phyloP scores from a whole-genome alignment of 2,113 vertebrate species.

The Meriones unguiculatus region DNA sequence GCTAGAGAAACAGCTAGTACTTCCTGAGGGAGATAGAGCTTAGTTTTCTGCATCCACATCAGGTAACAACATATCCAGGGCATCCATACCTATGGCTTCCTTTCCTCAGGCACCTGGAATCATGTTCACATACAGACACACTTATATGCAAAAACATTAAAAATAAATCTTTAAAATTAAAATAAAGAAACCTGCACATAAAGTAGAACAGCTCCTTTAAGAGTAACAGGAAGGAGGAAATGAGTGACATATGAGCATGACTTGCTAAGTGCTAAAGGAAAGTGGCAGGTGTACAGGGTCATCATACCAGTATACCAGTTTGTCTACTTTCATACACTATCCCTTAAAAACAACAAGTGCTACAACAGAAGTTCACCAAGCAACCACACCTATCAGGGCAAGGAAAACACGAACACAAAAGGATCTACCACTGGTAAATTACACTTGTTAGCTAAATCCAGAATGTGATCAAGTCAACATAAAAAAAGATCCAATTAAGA shows the following conservation, averaged over 20 bases:
- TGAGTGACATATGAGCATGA: background rate
- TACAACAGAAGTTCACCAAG: background rate
- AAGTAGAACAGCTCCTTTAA: background rate
- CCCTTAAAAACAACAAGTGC: background rate
- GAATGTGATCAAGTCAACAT: background rate
- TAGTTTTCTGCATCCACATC: background rate
- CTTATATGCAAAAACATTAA: background rate
- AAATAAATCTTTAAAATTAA: background rate
- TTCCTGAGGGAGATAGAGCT: background rate
- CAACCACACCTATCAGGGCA: background rate
- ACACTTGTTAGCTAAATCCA: background rate
- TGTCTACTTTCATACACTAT: background rate
- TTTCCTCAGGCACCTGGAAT: background rate
- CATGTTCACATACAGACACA: background rate
- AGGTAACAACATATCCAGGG: background rate
- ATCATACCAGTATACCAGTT: constrained; percentile 5
- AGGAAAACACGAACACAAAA: background rate
- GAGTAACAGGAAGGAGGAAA: constrained; percentile 15
- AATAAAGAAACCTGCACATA: background rate
- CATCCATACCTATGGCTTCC: background rate
- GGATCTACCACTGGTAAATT: background rate
- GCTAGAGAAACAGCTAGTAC: background rate
- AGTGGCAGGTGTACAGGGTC: background rate
- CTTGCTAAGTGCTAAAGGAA: background rate
- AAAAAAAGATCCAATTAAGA: background rate